Percentiles rank a stretch among this genome's conserved stretches.
Evolutionary conservation across 1,140 invertebrate species (phyloP).

Genomic region (Conus betulinus): DNA sequence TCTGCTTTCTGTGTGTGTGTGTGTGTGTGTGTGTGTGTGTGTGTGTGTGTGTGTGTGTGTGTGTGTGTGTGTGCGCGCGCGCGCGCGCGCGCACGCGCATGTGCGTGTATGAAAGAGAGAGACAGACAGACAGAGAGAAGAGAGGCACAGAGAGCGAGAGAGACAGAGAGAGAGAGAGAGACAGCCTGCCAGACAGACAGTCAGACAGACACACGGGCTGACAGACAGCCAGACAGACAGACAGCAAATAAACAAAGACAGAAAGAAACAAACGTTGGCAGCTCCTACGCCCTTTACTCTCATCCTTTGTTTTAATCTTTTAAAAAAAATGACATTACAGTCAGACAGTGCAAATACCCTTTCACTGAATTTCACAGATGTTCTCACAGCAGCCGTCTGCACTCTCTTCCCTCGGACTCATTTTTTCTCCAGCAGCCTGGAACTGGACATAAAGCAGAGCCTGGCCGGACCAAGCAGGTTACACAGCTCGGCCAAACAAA

Average conservation of each 20-base stretch:
- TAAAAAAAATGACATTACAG: no score
- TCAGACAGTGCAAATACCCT: neutral
- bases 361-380: neutral
- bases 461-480: no score
- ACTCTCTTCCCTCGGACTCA: no score
- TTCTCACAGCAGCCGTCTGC: no score
- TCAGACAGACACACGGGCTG: neutral
- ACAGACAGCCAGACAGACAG: neutral
- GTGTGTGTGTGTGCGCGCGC: neutral
- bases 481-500: no score
- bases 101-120: neutral
- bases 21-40: neutral
- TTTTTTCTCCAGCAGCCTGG: no score
- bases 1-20: neutral
- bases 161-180: conserved; percentile 10
- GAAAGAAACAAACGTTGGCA: neutral
- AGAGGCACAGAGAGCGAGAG: neutral
- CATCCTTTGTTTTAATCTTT: no score
- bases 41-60: neutral
- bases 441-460: no score
- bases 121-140: neutral
- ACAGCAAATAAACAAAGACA: neutral
- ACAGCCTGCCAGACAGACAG: neutral
- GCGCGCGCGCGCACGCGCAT: neutral
- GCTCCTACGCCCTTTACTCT: no score